Base-by-base conservation (phyloP, 2,113 vertebrate species). In the Stomatorhinus ivindoensis region DNA sequence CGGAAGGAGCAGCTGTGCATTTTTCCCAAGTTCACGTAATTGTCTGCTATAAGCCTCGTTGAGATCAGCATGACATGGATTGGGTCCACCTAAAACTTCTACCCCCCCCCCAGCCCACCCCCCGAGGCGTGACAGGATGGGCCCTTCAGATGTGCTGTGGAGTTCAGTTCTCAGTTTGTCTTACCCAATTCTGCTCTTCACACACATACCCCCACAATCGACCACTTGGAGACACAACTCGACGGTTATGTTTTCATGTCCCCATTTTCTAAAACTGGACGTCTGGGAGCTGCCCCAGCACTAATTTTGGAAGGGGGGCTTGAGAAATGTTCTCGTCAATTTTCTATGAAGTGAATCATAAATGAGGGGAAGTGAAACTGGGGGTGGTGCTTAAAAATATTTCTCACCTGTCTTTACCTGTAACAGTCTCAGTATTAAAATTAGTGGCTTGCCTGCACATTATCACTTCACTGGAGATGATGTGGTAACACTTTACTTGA, bases 251-350 rank as follows among this genome's bases (percentile, higher is more conserved):
- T 87, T 88, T 24, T 15, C 46, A 50, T 87, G 90, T 87, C 21
- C 44, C 61, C 88, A 53, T 88, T 39, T 47, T 6, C 15, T 39
- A 39, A 47, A 1, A 47, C 13, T 53, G 47, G 27, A 27, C n/a
- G 1, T 53, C 31, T 87, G 50, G 89, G 89, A 5, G 58, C 90
- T 24, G 90, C 91, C 84, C 90, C 88, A 91, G 13, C 48, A 55
- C 91, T 93, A 86, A 92, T 90, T 93, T 92, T 90, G 69, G 89
- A 92, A 8, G 1, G 90, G 69, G 87, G 89, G 88, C 90, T 85
- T 92, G 91, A 92, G 91, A 93, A 92, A 89, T 87, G 21, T 69
- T 58, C 46, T 50, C 21, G 2, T 46, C 11, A 89, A 89, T 86
- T 27, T 8, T 51, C 83, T 73, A 53, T 86, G 31, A 84, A 69